Evolutionary conservation across 2,888 invertebrate species (phyloP), one percentile per base, ranked within the genome.

Genomic region (Autographa gamma): DNA sequence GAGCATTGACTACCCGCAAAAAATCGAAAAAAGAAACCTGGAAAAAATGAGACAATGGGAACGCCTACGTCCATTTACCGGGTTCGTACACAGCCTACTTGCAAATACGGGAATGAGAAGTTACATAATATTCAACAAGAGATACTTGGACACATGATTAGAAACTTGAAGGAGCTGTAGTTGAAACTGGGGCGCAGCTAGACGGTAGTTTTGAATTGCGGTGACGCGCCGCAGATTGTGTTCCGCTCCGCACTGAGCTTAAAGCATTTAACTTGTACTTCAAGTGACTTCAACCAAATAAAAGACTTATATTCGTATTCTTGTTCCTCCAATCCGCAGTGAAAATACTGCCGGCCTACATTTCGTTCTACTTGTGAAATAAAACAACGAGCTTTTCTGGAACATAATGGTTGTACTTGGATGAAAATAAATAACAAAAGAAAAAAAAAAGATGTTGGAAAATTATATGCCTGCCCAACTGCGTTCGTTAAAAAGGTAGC

Each of bases 11-110:
- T 68, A 58, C 13, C 43, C 63, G 67, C 65, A 63, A 71, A 74
- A 72, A 69, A 73, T 77, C 74, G 58, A 70, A 70, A 63, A 79
- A 80, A 59, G n/a, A 60, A 61, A 65, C 60, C 52, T 54, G 18
- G 54, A 69, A 70, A 74, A 74, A 71, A 77, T 62, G 71, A 78
- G 72, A 86, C 85, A 86, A 86, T 83, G 62, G 73, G 66, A 71
- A 73, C 80, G 73, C 84, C 86, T 77, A 84, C 85, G 71, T 68
- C 66, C 66, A 64, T 66, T 69, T 66, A 54, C 60, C 41, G 65
- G 70, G 68, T 77, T 66, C 75, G 70, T 64, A 68, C 63, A 60
- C 66, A 61, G 59, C 60, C 67, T 73, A 76, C 79, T 83, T 73
- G 43, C 74, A 80, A 80, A 73, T 77, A 71, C 66, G 52, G 66